phyloP scores from a whole-genome alignment of 1,140 invertebrate species.

The Drosophila truncata region DNA sequence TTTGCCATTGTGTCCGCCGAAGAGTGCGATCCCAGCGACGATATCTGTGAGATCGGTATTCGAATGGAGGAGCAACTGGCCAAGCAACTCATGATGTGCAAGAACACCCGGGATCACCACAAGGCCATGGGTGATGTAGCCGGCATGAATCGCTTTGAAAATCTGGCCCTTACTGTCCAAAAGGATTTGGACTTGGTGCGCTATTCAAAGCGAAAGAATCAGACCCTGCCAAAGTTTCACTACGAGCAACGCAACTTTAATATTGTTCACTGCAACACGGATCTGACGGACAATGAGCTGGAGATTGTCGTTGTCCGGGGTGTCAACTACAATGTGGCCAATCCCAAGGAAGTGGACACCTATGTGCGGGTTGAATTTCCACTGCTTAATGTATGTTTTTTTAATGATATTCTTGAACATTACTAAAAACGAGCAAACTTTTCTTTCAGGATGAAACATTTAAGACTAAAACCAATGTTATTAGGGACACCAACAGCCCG shows the following conservation, averaged over 20 bases:
- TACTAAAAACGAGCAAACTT: neutral
- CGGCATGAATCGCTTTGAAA: slow-evolving; percentile 95
- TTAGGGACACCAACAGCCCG: slow-evolving; percentile 95
- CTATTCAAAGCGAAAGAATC: slow-evolving; percentile 88
- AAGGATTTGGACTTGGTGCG: slow-evolving; percentile 95
- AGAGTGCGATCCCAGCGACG: slow-evolving; percentile 89
- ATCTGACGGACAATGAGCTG: slow-evolving; percentile 95
- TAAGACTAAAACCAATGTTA: slow-evolving; percentile 90
- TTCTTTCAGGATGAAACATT: slow-evolving; percentile 90
- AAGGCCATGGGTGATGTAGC: slow-evolving; percentile 97
- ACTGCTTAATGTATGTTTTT: slow-evolving; percentile 90
- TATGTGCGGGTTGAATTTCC: slow-evolving; percentile 98
- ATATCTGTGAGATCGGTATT: slow-evolving; percentile 86
- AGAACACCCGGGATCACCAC: slow-evolving; percentile 94
- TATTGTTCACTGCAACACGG: slow-evolving; percentile 96
- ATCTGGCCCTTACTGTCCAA: slow-evolving; percentile 92
- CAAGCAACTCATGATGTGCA: slow-evolving; percentile 93
- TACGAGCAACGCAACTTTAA: slow-evolving; percentile 96
- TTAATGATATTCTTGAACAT: too few species aligned
- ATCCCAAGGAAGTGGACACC: slow-evolving; percentile 96
- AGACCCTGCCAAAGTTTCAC: slow-evolving; percentile 93
- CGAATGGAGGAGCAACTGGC: slow-evolving; percentile 93
- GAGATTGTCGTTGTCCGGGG: slow-evolving; percentile 95
- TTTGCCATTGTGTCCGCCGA: slow-evolving; percentile 91
- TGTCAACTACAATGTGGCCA: slow-evolving; percentile 93